Conservation (phyloP, 2,888 invertebrate species). For the Serripes groenlandicus region DNA sequence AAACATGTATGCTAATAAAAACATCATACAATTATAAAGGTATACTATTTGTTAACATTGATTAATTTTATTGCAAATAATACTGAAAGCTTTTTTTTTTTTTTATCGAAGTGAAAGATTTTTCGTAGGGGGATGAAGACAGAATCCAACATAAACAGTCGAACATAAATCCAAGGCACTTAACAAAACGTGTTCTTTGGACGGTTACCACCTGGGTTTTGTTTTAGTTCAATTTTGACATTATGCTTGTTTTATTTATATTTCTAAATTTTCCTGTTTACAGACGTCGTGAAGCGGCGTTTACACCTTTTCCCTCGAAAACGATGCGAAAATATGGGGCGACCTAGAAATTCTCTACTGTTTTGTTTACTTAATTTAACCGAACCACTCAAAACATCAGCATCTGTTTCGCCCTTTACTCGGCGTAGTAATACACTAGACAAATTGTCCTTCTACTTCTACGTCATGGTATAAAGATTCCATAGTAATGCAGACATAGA, state of each 20-base stretch:
- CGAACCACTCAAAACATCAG: constrained; percentile 23
- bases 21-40: no score
- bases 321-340: background rate
- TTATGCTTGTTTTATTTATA: constrained; percentile 60
- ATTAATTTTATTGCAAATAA: no score
- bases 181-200: constrained; percentile 20
- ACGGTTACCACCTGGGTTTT: constrained; percentile 45
- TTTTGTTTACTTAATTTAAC: constrained; percentile 25
- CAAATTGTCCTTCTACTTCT: no score
- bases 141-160: background rate
- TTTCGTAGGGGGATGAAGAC: no score
- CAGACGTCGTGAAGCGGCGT: background rate
- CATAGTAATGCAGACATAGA: no score
- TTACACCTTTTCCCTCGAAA: constrained; percentile 12
- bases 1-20: no score
- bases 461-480: no score
- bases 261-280: constrained; percentile 59
- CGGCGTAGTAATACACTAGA: no score
- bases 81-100: no score
- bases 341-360: constrained; percentile 12
- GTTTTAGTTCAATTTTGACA: constrained; percentile 53
- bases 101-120: no score
- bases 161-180: constrained; percentile 6
- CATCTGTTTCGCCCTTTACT: constrained; percentile 20
- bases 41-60: no score